Evolutionary conservation across 1,140 invertebrate genomes (phyloP), one percentile per base, ranked within the genome.

Genomic region (Phthorimaea operculella): DNA sequence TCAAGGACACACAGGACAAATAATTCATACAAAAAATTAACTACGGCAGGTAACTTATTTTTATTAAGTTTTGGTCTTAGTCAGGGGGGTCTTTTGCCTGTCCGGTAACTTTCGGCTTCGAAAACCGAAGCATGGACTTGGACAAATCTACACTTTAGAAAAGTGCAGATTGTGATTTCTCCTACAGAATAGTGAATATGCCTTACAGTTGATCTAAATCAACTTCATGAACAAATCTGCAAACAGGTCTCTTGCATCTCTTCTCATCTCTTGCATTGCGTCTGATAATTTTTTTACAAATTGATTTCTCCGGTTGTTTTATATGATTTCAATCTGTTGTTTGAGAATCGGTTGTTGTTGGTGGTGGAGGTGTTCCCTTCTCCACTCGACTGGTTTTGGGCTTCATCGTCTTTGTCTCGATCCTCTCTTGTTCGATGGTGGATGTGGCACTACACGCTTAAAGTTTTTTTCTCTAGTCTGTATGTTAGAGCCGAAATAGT

Each of bases 121-220:
- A 55, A 55, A n/a, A 55, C 47, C 17, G 45, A 34, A 0, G 54
- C 54, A 16, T 55, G 54, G n/a, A n/a, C n/a, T n/a, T n/a, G n/a
- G 3, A 55, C 54, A 50, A 45, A 55, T 49, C 42, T 49, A 12
- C 54, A 55, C 16, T 39, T 15, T 18, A 45, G 54, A 14, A 16
- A 39, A 10, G 47, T 50, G 9, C 54, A 55, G 15, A 28, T 55
- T 55, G n/a, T 55, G 54, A 18, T 45, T 36, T 17, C 49, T 55
- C 8, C 34, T 9, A 55, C 54, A 55, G 14, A 55, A 55, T n/a
- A n/a, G 33, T 49, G 47, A 48, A 55, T 14, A 55, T 18, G 1
- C 54, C 54, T 33, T 15, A 15, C 17, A 55, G 33, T 45, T 55
- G 54, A 1, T 45, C 17, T 12, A 55, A 16, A 33, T 50, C 47